These are phyloP conservation scores for Drosophila pseudoobscura DNA, from an alignment of 1,140 invertebrate species.

Conservation along the genomic window DNA sequence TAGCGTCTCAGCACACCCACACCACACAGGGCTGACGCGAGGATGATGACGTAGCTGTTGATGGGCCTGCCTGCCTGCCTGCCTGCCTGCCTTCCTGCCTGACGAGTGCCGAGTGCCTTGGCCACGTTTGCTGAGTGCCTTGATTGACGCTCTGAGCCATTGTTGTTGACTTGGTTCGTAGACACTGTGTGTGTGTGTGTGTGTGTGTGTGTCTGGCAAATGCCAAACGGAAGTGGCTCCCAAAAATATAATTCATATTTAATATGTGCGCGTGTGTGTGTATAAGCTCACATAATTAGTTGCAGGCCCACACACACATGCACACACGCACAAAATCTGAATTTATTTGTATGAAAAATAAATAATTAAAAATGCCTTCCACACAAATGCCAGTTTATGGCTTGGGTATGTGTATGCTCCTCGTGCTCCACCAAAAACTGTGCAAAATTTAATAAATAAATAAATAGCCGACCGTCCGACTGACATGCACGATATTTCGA, in stretches of 20 bases:
- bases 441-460: constrained; percentile 51
- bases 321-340: constrained; percentile 13
- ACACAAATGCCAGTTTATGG: too few relatives aligned
- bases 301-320: constrained; percentile 16
- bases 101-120: too few relatives aligned
- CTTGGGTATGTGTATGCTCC: too few relatives aligned
- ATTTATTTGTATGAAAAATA: constrained; percentile 38
- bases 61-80: constrained; percentile 3
- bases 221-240: constrained; percentile 33
- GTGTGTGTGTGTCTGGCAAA: neutral
- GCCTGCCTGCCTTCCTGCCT: too few relatives aligned
- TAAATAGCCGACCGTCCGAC: constrained; percentile 22
- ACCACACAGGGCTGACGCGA: neutral
- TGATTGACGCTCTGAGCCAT: constrained; percentile 41
- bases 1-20: too few relatives aligned
- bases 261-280: constrained; percentile 16
- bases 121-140: constrained; percentile 22
- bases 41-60: constrained; percentile 39
- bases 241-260: constrained; percentile 50
- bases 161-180: constrained; percentile 29
- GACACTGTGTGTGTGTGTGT: neutral
- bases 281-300: constrained; percentile 24
- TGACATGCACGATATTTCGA: constrained; percentile 10
- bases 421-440: constrained; percentile 23
- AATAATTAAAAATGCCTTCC: constrained; percentile 37